Evolutionary conservation across 2,888 invertebrate species (phyloP).

Genomic region (Diploptera punctata): DNA sequence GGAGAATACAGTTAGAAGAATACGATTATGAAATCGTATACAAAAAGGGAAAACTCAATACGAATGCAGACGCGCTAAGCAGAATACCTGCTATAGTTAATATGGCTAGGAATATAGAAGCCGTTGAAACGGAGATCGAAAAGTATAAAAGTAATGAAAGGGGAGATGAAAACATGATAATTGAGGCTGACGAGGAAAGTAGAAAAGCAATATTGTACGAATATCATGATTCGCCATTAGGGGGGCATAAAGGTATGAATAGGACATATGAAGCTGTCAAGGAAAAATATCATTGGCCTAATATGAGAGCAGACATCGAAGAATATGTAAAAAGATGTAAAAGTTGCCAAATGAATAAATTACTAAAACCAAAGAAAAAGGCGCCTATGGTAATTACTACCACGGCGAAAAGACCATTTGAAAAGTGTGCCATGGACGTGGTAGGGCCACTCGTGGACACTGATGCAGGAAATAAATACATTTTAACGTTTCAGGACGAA

Average conservation of each 20-base stretch:
- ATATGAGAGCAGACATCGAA: not conserved
- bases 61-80: not conserved
- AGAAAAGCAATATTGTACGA: not conserved
- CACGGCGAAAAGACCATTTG: not conserved
- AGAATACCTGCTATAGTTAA: no score
- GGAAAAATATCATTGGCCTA: not conserved
- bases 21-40: conserved; percentile 48
- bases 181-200: not conserved
- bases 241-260: conserved; percentile 2
- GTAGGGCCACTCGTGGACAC: not conserved
- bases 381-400: not conserved
- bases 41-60: conserved; percentile 43
- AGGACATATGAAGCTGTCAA: not conserved
- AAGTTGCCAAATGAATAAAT: conserved; percentile 10
- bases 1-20: conserved; percentile 48
- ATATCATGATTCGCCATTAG: conserved; percentile 10
- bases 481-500: conserved; percentile 10
- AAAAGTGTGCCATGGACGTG: conserved; percentile 7
- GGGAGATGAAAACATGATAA: not conserved
- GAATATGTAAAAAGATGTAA: not conserved
- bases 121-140: no score
- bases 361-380: not conserved
- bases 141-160: no score
- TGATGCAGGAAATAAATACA: not conserved
- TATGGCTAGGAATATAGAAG: no score